These are phyloP conservation scores for Junonia oenone DNA, from an alignment of 2,888 invertebrate genomes.

Conservation along the genomic window DNA sequence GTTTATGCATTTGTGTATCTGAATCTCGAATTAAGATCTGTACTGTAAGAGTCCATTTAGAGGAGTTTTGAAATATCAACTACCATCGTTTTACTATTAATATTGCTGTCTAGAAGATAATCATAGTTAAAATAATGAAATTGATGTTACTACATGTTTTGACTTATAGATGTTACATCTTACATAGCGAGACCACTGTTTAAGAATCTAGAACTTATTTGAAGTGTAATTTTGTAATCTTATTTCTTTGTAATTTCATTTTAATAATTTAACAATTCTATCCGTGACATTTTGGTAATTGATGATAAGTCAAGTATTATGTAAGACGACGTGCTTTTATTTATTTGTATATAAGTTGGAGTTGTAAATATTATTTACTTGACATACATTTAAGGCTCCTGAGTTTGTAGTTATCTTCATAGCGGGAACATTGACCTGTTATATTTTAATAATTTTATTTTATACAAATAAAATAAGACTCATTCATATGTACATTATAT, in stretches of 20 bases:
- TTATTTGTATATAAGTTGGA: slow-evolving; percentile 25
- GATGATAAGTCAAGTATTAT: background rate
- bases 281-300: background rate
- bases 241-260: background rate
- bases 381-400: background rate
- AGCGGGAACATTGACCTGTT: background rate
- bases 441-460: background rate
- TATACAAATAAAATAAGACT: background rate
- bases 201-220: background rate
- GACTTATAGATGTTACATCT: background rate
- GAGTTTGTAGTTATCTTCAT: background rate
- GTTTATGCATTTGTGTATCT: background rate
- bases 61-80: background rate
- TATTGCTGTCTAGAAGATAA: slow-evolving; percentile 7
- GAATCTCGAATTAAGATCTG: background rate
- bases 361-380: slow-evolving; percentile 15
- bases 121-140: slow-evolving; percentile 4
- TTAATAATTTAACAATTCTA: background rate
- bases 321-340: slow-evolving; percentile 1
- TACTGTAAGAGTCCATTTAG: background rate
- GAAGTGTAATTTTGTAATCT: too few species aligned
- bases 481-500: background rate
- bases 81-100: background rate
- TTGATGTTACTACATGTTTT: background rate
- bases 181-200: background rate